These are phyloP conservation scores for Oegoconia quadripuncta DNA, from an alignment of 2,888 invertebrate genomes.

Conservation along the genomic window DNA sequence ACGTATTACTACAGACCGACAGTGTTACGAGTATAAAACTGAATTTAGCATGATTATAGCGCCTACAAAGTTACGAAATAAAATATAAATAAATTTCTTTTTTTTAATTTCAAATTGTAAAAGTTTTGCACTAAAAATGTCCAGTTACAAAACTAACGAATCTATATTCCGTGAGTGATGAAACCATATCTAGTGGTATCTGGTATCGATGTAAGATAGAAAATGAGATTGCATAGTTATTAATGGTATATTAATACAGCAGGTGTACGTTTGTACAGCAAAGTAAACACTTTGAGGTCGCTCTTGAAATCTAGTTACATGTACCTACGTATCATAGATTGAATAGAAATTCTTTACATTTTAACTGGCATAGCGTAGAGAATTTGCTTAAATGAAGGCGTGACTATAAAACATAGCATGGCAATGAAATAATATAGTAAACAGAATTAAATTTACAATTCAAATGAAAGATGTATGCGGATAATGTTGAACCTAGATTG, in stretches of 20 bases:
- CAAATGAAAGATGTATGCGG: slow-evolving; percentile 17
- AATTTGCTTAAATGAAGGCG: slow-evolving; percentile 12
- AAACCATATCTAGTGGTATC: no score
- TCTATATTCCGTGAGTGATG: no score
- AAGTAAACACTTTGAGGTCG: slow-evolving; percentile 19
- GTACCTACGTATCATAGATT: not conserved
- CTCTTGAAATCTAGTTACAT: slow-evolving; percentile 1
- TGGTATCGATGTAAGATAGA: no score
- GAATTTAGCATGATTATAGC: no score
- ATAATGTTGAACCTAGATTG: not conserved
- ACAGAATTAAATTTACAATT: slow-evolving; percentile 24
- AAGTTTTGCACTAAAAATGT: no score
- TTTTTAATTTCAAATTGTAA: no score
- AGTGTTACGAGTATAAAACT: no score
- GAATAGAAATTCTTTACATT: slow-evolving; percentile 4
- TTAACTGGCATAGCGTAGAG: not conserved
- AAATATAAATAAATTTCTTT: no score
- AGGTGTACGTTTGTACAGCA: slow-evolving; percentile 16
- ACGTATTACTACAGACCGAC: no score
- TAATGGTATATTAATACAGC: slow-evolving; percentile 15
- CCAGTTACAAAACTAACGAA: no score
- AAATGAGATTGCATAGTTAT: slow-evolving; percentile 14
- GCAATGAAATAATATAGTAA: not conserved
- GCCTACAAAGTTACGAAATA: no score
- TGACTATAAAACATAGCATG: slow-evolving; percentile 7